Evolutionary conservation across 2,797 vertebrate species (phyloP).

Genomic region (Salarias fasciatus): DNA sequence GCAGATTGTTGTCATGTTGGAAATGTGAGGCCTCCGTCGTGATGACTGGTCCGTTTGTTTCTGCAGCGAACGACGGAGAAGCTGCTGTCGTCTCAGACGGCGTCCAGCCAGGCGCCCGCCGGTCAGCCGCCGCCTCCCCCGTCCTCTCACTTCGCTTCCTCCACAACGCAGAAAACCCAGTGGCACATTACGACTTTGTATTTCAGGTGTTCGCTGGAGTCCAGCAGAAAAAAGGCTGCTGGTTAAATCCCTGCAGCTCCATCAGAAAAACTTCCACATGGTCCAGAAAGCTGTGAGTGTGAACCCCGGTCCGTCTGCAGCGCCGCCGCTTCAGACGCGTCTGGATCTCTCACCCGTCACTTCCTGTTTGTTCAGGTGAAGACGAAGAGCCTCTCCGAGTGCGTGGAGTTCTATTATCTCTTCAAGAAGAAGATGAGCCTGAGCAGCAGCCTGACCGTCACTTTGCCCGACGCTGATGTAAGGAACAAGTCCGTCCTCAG

Average conservation of each 20-base stretch:
- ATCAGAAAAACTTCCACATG: constrained; percentile 92
- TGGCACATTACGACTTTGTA: too few species aligned
- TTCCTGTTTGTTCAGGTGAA: constrained; percentile 77
- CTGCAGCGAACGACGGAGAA: constrained; percentile 53
- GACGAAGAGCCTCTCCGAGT: constrained; percentile 88
- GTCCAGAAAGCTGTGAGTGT: constrained; percentile 89
- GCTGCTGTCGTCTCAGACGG: constrained; percentile 28
- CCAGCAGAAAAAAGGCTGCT: constrained; percentile 87
- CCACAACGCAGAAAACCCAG: too few species aligned
- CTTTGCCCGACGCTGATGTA: constrained; percentile 33
- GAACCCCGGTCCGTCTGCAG: too few species aligned
- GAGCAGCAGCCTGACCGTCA: constrained; percentile 24
- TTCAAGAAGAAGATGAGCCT: constrained; percentile 84
- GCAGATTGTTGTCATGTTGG: too few species aligned
- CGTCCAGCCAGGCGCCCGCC: neutral
- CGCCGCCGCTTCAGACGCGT: too few species aligned
- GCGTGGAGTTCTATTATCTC: constrained; percentile 91
- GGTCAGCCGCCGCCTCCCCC: constrained; percentile 3
- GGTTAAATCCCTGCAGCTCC: constrained; percentile 86
- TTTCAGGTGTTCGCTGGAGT: constrained; percentile 86
- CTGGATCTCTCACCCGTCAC: too few species aligned
- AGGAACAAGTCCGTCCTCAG: constrained; percentile 13
- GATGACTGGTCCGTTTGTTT: neutral
- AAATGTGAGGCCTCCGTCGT: too few species aligned
- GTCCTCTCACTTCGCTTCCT: too few species aligned